Evolutionary conservation across 2,888 invertebrate species (phyloP), one percentile per base, ranked within the genome.

Genomic region (Coelogynopora nodosa): DNA sequence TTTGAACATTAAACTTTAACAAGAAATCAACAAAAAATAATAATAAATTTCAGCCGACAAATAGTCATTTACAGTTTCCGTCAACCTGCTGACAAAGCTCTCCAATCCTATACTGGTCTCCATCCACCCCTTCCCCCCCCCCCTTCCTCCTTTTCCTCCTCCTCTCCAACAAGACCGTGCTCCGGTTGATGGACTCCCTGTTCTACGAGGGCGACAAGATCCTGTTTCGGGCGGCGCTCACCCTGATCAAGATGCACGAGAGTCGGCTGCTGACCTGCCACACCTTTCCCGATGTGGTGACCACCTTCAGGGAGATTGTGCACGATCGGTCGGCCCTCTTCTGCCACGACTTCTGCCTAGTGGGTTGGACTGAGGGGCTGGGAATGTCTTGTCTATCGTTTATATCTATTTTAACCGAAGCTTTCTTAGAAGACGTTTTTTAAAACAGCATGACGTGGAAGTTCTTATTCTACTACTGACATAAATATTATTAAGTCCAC

Each of bases 201-300:
- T 97, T 98, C 93, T 95, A 95, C 89, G 97, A 98, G 92, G 97
- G 97, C 80, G 95, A 95, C 87, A 97, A 97, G 93, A 95, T 97
- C 89, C 93, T 98, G 89, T 96, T 97, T 91, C 94, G 97, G 89
- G 96, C 96, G 0, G 96, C 96, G 85, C 90, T 97, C 88, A 95
- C 96, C 10, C 93, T 97, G 89, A 95, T 97, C 88, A 94, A 90
- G 83, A 88, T 89, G 67, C 91, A 92, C 89, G 89, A 90, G 87
- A 90, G 91, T 10, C 90, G 90, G 86, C 94, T 97, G 89, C 92
- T 96, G 90, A 93, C 94, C 13, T 95, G 95, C 90, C 94, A 94
- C 88, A 96, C 96, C 90, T 95, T 97, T 90, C 94, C 95, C 28
- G 27, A 86, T 18, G 80, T 87, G 1, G 30, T 86, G 81, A 86